These are phyloP conservation scores for Tenthredo amoena DNA, from an alignment of 2,888 invertebrate species.

Conservation along the genomic window DNA sequence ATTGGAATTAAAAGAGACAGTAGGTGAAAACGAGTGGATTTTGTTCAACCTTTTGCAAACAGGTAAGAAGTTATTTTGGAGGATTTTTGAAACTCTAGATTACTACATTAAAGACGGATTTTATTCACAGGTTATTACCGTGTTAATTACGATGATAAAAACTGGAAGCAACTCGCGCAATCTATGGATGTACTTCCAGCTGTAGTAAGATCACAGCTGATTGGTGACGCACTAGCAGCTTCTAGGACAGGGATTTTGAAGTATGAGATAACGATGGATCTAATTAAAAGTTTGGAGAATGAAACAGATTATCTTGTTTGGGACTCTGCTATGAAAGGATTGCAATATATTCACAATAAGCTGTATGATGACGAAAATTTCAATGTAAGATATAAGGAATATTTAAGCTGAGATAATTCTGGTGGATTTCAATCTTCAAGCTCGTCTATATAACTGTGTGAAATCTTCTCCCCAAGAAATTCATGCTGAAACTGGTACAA, in stretches of 20 bases:
- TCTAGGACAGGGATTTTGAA: constrained; percentile 81
- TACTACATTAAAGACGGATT: neutral
- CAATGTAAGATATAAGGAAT: constrained; percentile 77
- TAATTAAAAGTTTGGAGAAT: constrained; percentile 79
- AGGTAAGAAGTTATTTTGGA: constrained; percentile 75
- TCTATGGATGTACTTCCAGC: constrained; percentile 81
- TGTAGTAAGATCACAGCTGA: constrained; percentile 84
- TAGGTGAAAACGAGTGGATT: constrained; percentile 80
- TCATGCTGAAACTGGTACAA: constrained; percentile 66
- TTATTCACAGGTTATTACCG: constrained; percentile 81
- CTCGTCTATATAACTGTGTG: neutral
- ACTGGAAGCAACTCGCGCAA: constrained; percentile 81
- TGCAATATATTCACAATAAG: constrained; percentile 82
- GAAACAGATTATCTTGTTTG: constrained; percentile 83
- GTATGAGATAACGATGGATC: constrained; percentile 81
- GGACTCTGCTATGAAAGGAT: constrained; percentile 80
- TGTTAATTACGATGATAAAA: constrained; percentile 83
- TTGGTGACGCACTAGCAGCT: constrained; percentile 84
- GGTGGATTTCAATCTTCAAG: neutral
- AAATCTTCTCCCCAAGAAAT: constrained; percentile 60
- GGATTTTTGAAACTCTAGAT: neutral
- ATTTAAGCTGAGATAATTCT: constrained; percentile 32
- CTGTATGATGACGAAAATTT: constrained; percentile 81
- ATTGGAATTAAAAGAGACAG: constrained; percentile 66
- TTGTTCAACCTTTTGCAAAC: constrained; percentile 84